These are phyloP conservation scores for Sweltsa coloradensis DNA, from an alignment of 1,140 invertebrate species.

Conservation along the genomic window DNA sequence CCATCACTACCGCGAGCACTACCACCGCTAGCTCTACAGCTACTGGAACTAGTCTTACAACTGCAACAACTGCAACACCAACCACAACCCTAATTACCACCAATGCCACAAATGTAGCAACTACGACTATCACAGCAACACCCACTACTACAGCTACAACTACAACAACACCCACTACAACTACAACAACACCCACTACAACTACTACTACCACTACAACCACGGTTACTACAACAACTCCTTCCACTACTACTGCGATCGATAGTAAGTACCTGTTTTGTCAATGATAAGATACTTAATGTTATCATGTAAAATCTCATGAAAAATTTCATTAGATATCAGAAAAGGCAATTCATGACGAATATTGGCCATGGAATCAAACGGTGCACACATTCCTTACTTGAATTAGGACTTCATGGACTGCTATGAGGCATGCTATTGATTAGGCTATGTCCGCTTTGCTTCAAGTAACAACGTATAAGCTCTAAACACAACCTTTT, in stretches of 20 bases:
- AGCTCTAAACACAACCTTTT: no score
- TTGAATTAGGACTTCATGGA: no score
- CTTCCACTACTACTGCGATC: not conserved
- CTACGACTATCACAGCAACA: not conserved
- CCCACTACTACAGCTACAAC: not conserved
- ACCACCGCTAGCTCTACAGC: not conserved
- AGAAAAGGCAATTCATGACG: no score
- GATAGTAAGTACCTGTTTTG: no score
- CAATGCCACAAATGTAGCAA: not conserved
- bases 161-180: not conserved
- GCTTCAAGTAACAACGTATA: no score
- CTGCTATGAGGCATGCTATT: no score
- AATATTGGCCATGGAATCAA: no score
- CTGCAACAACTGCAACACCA: not conserved
- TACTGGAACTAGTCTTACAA: not conserved
- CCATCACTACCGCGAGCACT: not conserved
- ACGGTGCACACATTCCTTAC: no score
- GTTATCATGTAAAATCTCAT: no score
- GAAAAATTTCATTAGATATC: no score
- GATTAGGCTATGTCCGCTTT: no score
- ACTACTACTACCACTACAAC: not conserved
- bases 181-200: not conserved
- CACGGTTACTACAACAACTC: not conserved
- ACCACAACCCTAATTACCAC: not conserved
- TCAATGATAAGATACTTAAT: no score